Base-by-base conservation (phyloP, 2,113 vertebrate genomes). In the Pampusana beccarii region DNA sequence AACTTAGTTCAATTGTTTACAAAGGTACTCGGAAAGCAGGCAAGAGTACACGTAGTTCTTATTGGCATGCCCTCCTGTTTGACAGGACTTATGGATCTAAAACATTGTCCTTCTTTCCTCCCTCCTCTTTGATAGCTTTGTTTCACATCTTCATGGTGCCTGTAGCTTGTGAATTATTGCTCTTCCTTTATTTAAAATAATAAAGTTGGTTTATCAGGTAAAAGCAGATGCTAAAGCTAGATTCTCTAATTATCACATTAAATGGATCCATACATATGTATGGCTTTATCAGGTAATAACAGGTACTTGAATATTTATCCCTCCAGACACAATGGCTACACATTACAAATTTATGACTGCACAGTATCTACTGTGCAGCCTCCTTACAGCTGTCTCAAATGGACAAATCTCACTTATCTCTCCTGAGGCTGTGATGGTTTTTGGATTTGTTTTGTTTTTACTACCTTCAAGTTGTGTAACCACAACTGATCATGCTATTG, bases 221-320 rank as follows among this genome's bases (percentile, higher is more conserved):
- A 97, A 97, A 97, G 60, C 97, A 98, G 97, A 98, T 98, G 97
- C 62, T 96, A 94, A 97, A 97, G 77, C 78, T 95, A 98, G 97
- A 98, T 98, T 97, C 95, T 94, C 81, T 97, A 97, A 98, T 98
- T 98, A 97, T 95, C 93, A 97, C 96, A 93, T 92, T 94, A 98
- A 98, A 96, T 86, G 71, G 69, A 95, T 64, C 77, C 80, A 97
- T 98, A 91, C 97, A 97, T 98, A 98, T 98, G 97, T 97, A 98
- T 97, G 97, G 90, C 96, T 97, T 98, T 98, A 97, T 98, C 98
- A 96, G 96, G 97, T 97, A 96, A 96, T 95, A 97, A 96, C 97
- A 98, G 96, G 95, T 96, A 95, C 96, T 96, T 96, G 97, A 97
- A 95, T 98, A 97, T 97, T 97, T 97, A 98, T 97, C 95, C 97